Percentiles rank a stretch among this genome's conserved stretches.
Conservation (phyloP, 1,140 invertebrate species). For the Pentalonia nigronervosa region DNA sequence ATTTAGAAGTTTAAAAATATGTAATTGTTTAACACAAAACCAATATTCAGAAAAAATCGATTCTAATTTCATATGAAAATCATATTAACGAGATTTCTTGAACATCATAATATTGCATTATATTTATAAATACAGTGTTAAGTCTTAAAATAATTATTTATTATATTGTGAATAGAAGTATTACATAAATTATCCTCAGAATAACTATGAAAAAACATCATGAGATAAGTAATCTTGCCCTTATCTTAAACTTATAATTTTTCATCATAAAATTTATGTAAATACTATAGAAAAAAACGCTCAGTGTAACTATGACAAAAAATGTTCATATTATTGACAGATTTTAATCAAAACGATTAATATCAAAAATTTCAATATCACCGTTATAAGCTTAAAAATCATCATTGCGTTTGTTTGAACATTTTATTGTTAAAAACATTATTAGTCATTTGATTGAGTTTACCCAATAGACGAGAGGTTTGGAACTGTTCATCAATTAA, state of each 20-base stretch:
- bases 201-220: slow-evolving; percentile 53
- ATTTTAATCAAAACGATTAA: slow-evolving; percentile 53
- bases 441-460: slow-evolving; percentile 60
- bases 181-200: slow-evolving; percentile 9
- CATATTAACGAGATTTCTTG: slow-evolving; percentile 56
- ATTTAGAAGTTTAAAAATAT: background rate
- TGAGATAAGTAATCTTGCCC: background rate
- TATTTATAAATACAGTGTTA: background rate
- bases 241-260: slow-evolving; percentile 35
- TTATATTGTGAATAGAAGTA: background rate
- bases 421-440: background rate
- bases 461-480: slow-evolving; percentile 91
- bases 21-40: background rate
- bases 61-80: slow-evolving; percentile 48
- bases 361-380: slow-evolving; percentile 36
- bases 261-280: slow-evolving; percentile 58
- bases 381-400: slow-evolving; percentile 8
- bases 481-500: slow-evolving; percentile 96
- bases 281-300: slow-evolving; percentile 58
- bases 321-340: slow-evolving; percentile 52
- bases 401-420: slow-evolving; percentile 15
- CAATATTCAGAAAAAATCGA: slow-evolving; percentile 45
- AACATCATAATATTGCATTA: slow-evolving; percentile 50
- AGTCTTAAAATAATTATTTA: background rate
- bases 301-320: slow-evolving; percentile 91